Evolutionary conservation across 2,888 invertebrate species (phyloP).

Genomic region (Chrysolina oricalcia): DNA sequence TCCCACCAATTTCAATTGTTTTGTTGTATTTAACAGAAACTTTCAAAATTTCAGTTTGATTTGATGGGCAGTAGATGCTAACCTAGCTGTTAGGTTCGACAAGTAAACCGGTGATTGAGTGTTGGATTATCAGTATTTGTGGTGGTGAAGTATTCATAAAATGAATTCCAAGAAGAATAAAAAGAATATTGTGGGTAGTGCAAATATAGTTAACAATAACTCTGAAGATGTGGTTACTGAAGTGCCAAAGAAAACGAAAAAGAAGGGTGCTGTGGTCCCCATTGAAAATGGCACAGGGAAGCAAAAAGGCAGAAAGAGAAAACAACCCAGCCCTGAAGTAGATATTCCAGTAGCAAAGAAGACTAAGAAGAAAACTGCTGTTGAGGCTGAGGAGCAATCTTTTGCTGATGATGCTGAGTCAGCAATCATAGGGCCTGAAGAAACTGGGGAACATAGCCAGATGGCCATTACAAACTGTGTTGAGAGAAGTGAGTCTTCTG

Average conservation of each 20-base stretch:
- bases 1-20: background rate
- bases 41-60: conserved; percentile 4
- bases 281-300: conserved; percentile 25
- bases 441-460: conserved; percentile 3
- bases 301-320: conserved; percentile 22
- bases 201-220: background rate
- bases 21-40: background rate
- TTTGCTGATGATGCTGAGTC: background rate
- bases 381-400: background rate
- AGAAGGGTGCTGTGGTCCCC: background rate
- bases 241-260: conserved; percentile 18
- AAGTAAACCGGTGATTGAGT: background rate
- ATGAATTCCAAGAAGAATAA: conserved; percentile 32
- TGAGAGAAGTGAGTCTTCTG: conserved; percentile 4
- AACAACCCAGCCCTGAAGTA: background rate
- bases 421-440: background rate
- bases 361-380: background rate
- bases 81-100: background rate
- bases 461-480: background rate
- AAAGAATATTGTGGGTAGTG: conserved; percentile 11
- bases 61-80: background rate
- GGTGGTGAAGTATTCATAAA: background rate
- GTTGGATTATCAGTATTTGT: background rate
- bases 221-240: background rate
- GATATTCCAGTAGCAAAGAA: background rate